Percentiles rank a stretch among this genome's conserved stretches.
Conservation (phyloP, 2,888 invertebrate genomes). For the Heliconius erato region DNA sequence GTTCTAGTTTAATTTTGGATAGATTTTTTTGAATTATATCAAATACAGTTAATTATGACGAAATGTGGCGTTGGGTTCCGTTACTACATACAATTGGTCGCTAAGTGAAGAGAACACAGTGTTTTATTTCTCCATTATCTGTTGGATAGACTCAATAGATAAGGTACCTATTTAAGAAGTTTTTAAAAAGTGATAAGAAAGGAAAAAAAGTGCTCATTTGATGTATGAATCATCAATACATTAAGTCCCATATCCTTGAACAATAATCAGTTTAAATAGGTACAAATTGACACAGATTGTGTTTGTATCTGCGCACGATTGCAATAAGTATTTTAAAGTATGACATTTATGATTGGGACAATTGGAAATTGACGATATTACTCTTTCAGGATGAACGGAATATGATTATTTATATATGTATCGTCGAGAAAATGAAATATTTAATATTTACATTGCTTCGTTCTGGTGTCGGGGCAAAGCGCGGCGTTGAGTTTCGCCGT, state of each 20-base stretch:
- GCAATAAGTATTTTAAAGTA: neutral
- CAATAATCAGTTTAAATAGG: conserved; percentile 1
- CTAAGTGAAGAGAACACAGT: neutral
- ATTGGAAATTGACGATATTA: too few species aligned
- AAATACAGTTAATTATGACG: neutral
- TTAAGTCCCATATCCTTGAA: conserved; percentile 10
- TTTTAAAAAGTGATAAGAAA: neutral
- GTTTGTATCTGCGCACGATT: neutral
- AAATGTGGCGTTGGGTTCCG: neutral
- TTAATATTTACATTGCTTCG: too few species aligned
- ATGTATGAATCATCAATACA: neutral
- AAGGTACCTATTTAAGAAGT: neutral
- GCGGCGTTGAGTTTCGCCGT: too few species aligned
- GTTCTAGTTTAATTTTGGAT: neutral
- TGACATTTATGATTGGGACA: neutral
- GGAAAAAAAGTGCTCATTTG: neutral
- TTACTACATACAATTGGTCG: neutral
- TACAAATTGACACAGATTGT: conserved; percentile 14
- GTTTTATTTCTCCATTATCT: neutral
- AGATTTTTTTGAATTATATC: rapidly evolving
- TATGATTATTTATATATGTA: too few species aligned
- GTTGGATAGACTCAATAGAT: too few species aligned
- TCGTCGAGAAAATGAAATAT: too few species aligned
- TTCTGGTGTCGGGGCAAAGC: too few species aligned
- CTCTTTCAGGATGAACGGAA: too few species aligned